Evolutionary conservation across 1,140 invertebrate genomes (phyloP).

Genomic region (Trichonephila clavata): DNA sequence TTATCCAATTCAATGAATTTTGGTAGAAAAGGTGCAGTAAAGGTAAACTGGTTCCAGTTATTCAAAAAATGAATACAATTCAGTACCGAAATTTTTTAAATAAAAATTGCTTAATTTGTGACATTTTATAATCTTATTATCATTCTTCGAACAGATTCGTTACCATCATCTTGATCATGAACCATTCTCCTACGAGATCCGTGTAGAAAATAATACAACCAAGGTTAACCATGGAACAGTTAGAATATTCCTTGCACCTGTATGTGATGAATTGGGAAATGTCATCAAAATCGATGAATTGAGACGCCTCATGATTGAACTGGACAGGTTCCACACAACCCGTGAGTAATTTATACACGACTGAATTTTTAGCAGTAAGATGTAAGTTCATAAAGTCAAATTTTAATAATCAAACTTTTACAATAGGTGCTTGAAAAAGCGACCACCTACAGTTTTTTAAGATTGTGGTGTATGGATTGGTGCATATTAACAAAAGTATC

Average conservation of each 20-base stretch:
- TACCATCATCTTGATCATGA: slow-evolving; percentile 89
- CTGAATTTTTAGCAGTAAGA: no score
- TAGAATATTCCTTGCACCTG: slow-evolving; percentile 69
- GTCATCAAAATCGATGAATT: slow-evolving; percentile 55
- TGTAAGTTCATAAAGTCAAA: no score
- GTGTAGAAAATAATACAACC: slow-evolving; percentile 77
- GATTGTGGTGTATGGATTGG: no score
- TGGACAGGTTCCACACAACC: slow-evolving; percentile 71
- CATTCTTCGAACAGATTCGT: slow-evolving; percentile 82
- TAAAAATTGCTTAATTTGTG: no score
- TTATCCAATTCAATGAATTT: slow-evolving; percentile 66
- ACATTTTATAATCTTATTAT: neutral
- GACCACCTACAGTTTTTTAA: no score
- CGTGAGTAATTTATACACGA: slow-evolving; percentile 66
- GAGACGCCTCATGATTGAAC: slow-evolving; percentile 77
- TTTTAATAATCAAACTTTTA: no score
- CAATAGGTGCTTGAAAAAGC: no score
- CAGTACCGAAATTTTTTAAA: neutral
- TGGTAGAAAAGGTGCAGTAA: slow-evolving; percentile 54
- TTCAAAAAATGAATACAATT: neutral
- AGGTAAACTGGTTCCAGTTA: slow-evolving; percentile 35
- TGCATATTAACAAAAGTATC: no score
- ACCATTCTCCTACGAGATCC: slow-evolving; percentile 84
- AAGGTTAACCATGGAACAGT: slow-evolving; percentile 79
- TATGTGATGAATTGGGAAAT: slow-evolving; percentile 72